A percentile compares a stretch with the other conserved stretches of the same genome.
These are phyloP conservation scores for Drosophila pectinifera DNA, from an alignment of 1,140 invertebrate species.

Conservation along the genomic window DNA sequence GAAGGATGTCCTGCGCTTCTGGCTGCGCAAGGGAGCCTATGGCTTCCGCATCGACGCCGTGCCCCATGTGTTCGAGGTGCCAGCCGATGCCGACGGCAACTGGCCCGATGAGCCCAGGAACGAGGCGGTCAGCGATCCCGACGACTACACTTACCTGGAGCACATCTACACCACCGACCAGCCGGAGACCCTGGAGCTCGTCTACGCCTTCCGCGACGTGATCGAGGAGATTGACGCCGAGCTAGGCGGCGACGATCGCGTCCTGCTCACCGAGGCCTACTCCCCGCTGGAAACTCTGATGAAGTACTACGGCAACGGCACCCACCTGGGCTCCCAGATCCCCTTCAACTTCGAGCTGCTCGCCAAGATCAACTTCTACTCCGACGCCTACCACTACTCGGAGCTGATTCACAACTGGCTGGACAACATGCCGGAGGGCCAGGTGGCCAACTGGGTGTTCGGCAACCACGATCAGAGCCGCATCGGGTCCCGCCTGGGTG, in stretches of 20 bases:
- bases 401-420: conserved; percentile 87
- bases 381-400: conserved; percentile 86
- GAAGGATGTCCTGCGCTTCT: conserved; percentile 89
- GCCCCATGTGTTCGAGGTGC: conserved; percentile 86
- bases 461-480: conserved; percentile 89
- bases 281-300: conserved; percentile 87
- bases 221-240: conserved; percentile 85
- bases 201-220: conserved; percentile 86
- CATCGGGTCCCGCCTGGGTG: conserved; percentile 87
- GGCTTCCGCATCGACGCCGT: conserved; percentile 91
- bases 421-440: conserved; percentile 86
- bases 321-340: conserved; percentile 87
- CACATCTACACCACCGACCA: conserved; percentile 89
- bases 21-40: conserved; percentile 90
- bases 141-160: conserved; percentile 86
- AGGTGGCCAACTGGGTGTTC: conserved; percentile 88
- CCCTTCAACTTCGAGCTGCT: conserved; percentile 89
- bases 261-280: conserved; percentile 91
- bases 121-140: conserved; percentile 65
- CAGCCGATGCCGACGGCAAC: conserved; percentile 86
- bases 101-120: conserved; percentile 87
- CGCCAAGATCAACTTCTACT: conserved; percentile 85
- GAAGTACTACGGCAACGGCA: conserved; percentile 88
- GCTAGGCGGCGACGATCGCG: conserved; percentile 85
- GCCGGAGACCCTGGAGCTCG: conserved; percentile 86